phyloP scores from a whole-genome alignment of 2,797 vertebrate genomes.

The Sebastiscus tertius region DNA sequence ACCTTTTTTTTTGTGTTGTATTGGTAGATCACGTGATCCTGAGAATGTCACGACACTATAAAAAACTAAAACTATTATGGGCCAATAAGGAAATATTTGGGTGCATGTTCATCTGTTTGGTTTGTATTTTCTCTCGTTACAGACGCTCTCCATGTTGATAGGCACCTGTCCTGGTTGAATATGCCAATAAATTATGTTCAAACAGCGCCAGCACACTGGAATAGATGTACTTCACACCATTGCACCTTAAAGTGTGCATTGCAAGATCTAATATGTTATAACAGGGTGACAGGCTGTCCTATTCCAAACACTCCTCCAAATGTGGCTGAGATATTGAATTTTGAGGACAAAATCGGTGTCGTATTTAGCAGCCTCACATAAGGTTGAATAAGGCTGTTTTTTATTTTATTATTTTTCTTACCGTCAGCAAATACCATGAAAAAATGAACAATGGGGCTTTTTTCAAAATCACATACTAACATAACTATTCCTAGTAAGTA shows the following conservation, averaged over 20 bases:
- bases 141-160: neutral
- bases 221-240: constrained; percentile 41
- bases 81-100: neutral
- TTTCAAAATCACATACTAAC: neutral
- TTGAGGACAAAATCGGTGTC: neutral
- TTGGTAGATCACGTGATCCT: neutral
- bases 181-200: constrained; percentile 16
- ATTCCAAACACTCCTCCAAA: neutral
- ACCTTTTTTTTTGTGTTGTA: constrained; percentile 9
- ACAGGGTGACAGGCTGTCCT: neutral
- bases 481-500: neutral
- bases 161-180: neutral
- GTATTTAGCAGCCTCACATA: neutral
- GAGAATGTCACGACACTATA: neutral
- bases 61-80: neutral
- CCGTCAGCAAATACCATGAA: neutral
- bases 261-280: constrained; percentile 2
- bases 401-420: neutral
- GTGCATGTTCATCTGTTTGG: neutral
- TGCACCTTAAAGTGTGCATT: constrained; percentile 29
- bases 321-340: neutral
- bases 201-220: constrained; percentile 17
- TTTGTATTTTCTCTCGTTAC: neutral
- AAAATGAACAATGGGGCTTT: neutral
- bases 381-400: neutral